These are phyloP conservation scores for Phaethornis superciliosus DNA, from an alignment of 2,113 vertebrate species.

Conservation along the genomic window DNA sequence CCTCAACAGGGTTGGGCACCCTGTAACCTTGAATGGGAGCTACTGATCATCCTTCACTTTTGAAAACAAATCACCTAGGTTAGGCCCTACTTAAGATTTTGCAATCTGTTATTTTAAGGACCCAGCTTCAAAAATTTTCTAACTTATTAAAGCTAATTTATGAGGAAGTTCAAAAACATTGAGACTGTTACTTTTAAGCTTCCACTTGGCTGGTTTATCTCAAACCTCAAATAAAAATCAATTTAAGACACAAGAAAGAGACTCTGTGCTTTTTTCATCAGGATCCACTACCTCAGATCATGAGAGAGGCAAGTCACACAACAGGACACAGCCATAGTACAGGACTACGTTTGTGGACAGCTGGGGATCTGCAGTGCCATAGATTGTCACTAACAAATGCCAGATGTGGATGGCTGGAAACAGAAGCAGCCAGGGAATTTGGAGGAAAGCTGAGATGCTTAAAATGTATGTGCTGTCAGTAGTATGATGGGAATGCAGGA, in stretches of 20 bases:
- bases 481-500: neutral
- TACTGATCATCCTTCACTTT: neutral
- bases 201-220: neutral
- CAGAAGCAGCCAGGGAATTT: neutral
- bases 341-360: neutral
- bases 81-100: neutral
- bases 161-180: neutral
- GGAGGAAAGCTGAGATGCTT: constrained; percentile 25
- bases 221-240: neutral
- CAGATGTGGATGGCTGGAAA: constrained; percentile 32
- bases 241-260: neutral
- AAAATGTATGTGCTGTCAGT: neutral
- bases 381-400: constrained; percentile 29
- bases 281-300: neutral
- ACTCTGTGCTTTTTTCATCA: neutral
- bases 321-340: neutral
- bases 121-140: neutral
- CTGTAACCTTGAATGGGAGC: neutral
- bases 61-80: neutral
- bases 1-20: neutral
- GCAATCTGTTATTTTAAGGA: neutral
- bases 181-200: neutral
- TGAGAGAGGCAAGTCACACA: neutral
- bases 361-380: neutral
- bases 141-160: neutral